Evolutionary conservation across 1,140 invertebrate genomes (phyloP).

Genomic region (Oscheius sp.): DNA sequence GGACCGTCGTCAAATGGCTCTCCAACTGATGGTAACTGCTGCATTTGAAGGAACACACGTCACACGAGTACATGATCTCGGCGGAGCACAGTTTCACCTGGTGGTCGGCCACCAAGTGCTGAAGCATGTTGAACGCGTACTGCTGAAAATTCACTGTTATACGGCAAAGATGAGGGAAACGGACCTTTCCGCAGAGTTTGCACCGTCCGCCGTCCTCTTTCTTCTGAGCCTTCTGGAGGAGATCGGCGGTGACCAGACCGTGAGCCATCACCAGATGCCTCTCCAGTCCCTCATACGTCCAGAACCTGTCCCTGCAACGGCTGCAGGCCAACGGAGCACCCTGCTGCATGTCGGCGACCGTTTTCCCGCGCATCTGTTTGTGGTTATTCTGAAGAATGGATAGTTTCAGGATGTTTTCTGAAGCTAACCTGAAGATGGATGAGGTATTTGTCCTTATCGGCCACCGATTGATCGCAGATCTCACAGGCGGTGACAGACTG

Average conservation of each 20-base stretch:
- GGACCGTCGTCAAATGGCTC: slow-evolving; percentile 42
- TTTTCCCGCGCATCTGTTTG: slow-evolving; percentile 47
- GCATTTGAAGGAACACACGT: slow-evolving; percentile 55
- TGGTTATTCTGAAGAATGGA: slow-evolving; percentile 29
- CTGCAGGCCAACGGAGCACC: slow-evolving; percentile 83
- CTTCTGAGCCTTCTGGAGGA: slow-evolving; percentile 90
- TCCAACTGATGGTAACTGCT: slow-evolving; percentile 51
- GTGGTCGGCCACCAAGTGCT: slow-evolving; percentile 56
- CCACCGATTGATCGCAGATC: slow-evolving; percentile 32
- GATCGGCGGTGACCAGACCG: slow-evolving; percentile 86
- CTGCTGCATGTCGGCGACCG: slow-evolving; percentile 44
- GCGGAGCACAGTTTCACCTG: slow-evolving; percentile 46
- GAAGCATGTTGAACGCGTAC: slow-evolving; percentile 58
- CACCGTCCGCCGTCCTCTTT: slow-evolving; percentile 88
- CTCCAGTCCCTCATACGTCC: slow-evolving; percentile 82
- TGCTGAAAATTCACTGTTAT: slow-evolving; percentile 38
- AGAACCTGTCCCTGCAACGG: slow-evolving; percentile 86
- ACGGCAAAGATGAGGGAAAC: neutral
- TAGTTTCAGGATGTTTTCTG: neutral
- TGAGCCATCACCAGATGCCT: slow-evolving; percentile 86
- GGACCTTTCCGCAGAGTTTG: slow-evolving; percentile 79
- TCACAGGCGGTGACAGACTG: slow-evolving; percentile 15
- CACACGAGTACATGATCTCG: slow-evolving; percentile 52
- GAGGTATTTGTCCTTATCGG: slow-evolving; percentile 39
- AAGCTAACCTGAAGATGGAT: slow-evolving; percentile 33